phyloP scores from a whole-genome alignment of 2,113 vertebrate species.

The Neodontobutis hainanensis region DNA sequence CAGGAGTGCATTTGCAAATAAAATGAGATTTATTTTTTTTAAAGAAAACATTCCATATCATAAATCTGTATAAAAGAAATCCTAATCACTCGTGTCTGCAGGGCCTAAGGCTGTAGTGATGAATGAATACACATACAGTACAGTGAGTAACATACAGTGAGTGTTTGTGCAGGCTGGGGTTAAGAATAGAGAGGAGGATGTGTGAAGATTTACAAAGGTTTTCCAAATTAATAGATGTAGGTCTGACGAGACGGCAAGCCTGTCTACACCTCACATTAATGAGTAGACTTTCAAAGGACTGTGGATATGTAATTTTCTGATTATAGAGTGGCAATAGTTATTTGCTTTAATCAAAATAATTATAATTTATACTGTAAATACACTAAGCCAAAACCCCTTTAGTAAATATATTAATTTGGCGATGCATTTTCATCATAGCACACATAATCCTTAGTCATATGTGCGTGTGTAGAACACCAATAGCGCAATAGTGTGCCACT shows the following conservation, averaged over 20 bases:
- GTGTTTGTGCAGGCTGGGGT: slow-evolving; percentile 30
- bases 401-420: not conserved
- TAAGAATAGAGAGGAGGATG: slow-evolving; percentile 60
- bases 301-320: not conserved
- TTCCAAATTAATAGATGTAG: slow-evolving; percentile 28
- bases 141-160: not conserved
- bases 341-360: not conserved
- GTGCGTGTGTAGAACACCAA: slow-evolving; percentile 14
- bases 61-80: slow-evolving; percentile 53
- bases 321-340: slow-evolving; percentile 2
- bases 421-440: not conserved
- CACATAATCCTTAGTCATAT: not conserved
- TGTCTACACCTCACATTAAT: slow-evolving; percentile 20
- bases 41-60: slow-evolving; percentile 20
- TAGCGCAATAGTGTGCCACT: slow-evolving; percentile 10
- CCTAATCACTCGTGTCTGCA: slow-evolving; percentile 28
- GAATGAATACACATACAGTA: slow-evolving; percentile 24
- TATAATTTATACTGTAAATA: not conserved
- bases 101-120: slow-evolving; percentile 44
- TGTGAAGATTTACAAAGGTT: slow-evolving; percentile 32
- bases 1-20: not conserved
- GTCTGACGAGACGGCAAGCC: slow-evolving; percentile 23
- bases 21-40: not conserved
- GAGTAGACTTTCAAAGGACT: slow-evolving; percentile 20
- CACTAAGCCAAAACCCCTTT: not conserved